Evolutionary conservation across 1,140 invertebrate species (phyloP), one percentile per base, ranked within the genome.

Genomic region (Aethina tumida): DNA sequence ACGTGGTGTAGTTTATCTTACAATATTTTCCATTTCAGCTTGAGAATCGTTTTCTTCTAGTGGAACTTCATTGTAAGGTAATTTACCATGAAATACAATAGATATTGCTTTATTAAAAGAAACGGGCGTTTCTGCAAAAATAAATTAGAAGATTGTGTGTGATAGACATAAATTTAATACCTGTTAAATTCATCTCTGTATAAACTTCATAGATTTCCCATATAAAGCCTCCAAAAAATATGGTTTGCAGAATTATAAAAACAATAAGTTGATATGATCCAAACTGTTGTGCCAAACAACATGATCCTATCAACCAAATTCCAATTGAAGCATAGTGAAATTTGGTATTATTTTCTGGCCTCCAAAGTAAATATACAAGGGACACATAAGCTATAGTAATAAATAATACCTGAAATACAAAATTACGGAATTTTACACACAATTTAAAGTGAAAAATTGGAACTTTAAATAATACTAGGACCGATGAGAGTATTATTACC

Each of bases 221-320:
- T 24, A 69, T 51, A 39, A 76, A 72, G 5, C 74, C 75, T 9
- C 64, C 50, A 2, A 69, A 47, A n/a, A 64, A 65, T 2, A 72
- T 35, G 3, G 63, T 32, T 59, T 71, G 69, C 0, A 72, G 39
- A 3, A 55, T 10, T 8, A 71, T 61, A 56, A 81, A 81, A 30
- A 73, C 63, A 30, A 71, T 58, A 2, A 75, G 65, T 62, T 75
- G 69, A 32, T 74, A 73, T 15, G 66, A 58, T 5, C 72, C 73
- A 15, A 73, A 66, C 17, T 70, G 50, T 47, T 73, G 74, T 3
- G 76, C 70, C 5, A 79, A 14, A 49, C 70, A 77, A 31, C 74
- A 65, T 28, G 71, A 74, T 13, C 75, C 58, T 2, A 77, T 58
- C 3, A 78, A 58, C 78, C 78, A 81, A 2, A 79, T 54, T 0